Base-by-base conservation (phyloP, 2,113 vertebrate species). In the Oreocharis arfaki region DNA sequence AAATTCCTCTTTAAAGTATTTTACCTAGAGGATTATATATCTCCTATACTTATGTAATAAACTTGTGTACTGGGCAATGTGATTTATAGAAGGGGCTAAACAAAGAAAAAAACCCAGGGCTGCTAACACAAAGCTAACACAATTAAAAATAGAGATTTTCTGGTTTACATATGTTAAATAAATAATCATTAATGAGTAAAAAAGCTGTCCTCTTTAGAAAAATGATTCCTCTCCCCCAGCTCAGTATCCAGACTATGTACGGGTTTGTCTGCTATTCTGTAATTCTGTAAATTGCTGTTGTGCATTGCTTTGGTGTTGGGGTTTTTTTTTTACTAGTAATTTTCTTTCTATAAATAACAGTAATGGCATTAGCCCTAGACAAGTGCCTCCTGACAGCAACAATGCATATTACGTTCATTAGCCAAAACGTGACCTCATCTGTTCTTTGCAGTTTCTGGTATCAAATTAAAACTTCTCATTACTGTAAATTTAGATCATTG, bases 381-480 rank as follows among this genome's bases (percentile, higher is more conserved):
- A 73, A 76, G 59, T 73, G 27, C 21, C 71, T 85, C 39, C 87
- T 55, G 56, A 84, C 32, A 84, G 64, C 81, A 74, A 14, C 55
- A 70, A 68, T 56, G 37, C 65, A 61, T 63, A 47, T 75, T 89
- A 21, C 60, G 69, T 61, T 89, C 13, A 41, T 89, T 82, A 67
- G 50, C 55, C 3, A 5, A 93, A 95, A 81, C 1, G 18, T 59
- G 69, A 81, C 68, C 74, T 90, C 84, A 63, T 89, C 59, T 77
- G 39, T 84, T 94, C 35, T 27, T 86, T 91, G 64, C 33, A 63
- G 47, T 67, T 95, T 94, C 81, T 93, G 60, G 13, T 80, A 87
- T 82, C 37, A 80, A 90, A 95, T 90, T 91, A 84, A 84, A 84
- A 67, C 19, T 84, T 67, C 60, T 87, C 50, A 74, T 84, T 81